phyloP scores from a whole-genome alignment of 92 coral and sea anemone species.

The Siderastrea siderea region DNA sequence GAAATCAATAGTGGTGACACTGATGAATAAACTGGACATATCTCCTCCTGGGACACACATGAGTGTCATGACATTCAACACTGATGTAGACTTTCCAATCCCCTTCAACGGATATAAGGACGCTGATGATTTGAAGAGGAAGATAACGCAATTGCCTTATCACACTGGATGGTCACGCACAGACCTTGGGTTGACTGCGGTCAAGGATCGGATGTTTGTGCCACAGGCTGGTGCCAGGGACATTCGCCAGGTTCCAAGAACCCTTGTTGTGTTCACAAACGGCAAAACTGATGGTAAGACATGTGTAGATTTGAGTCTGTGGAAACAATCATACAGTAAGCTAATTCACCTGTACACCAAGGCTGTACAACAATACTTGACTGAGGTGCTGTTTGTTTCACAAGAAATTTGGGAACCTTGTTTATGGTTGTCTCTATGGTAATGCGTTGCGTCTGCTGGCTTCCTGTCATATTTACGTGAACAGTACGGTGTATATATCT shows the following conservation, averaged over 20 bases:
- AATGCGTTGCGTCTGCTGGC: no score
- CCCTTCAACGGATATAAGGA: conserved; percentile 52
- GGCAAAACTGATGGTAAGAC: conserved; percentile 49
- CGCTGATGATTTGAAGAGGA: conserved; percentile 41
- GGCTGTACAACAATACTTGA: no score
- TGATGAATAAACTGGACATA: conserved; percentile 57
- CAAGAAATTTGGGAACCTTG: no score
- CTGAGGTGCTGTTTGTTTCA: no score
- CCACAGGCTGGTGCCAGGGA: conserved; percentile 44
- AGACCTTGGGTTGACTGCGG: conserved; percentile 61
- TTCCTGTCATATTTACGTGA: no score
- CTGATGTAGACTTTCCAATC: conserved; percentile 45
- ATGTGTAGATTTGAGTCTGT: no score
- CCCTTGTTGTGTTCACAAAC: conserved; percentile 60
- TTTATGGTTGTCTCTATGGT: no score
- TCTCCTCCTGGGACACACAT: conserved; percentile 61
- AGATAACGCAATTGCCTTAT: conserved; percentile 35
- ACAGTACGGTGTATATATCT: no score
- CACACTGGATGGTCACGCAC: conserved; percentile 69
- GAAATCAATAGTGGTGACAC: conserved; percentile 46
- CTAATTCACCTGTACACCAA: no score
- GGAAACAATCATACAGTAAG: no score
- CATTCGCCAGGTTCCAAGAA: conserved; percentile 49
- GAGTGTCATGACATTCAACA: conserved; percentile 54
- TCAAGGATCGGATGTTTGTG: conserved; percentile 45